Base-by-base conservation (phyloP, 35 echinoderm and acorn worm species). In the Apostichopus parvimensis region DNA sequence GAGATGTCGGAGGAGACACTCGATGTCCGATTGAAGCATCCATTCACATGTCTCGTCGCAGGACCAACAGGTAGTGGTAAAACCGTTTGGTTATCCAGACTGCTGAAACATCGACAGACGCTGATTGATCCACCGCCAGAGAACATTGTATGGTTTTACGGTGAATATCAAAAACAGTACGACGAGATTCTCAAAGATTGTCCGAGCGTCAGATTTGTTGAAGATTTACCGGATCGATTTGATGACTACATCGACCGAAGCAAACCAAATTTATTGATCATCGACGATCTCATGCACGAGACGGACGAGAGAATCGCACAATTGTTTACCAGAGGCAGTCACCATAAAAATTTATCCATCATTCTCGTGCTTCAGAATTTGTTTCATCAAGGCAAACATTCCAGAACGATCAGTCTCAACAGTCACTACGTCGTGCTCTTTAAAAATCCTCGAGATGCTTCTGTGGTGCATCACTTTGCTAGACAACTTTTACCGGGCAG, bases 381-480 rank as follows among this genome's bases (percentile, higher is more conserved):
- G 70, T 96, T 94, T 91, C 83, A 90, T 22, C 87, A 92, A 59
- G 92, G 92, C 5, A 84, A 86, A 64, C 90, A 94, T 20, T 92
- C 64, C 12, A 73, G 95, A 60, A 92, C 93, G 21, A 92, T 96
- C 20, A 92, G 90, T 59, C 52, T 96, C 21, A 96, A 96, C 79
- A n/a, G 73, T 1, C 93, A 96, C 60, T 96, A 96, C 75, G 77
- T 92, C 62, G 81, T 91, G 9, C 73, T 97, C 11, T 97, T 97
- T 79, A 97, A 97, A 91, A 97, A 94, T 54, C 87, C 85, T 15
- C 87, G 95, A 68, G 95, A 97, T 91, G 79, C 75, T 90, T 90
- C 93, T 52, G 93, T 92, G 60, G 93, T 96, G 18, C 45, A 15
- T n/a, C 88, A 96, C 66, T 62, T 96, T 53, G 95, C 92, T 28